phyloP scores from a whole-genome alignment of 2,113 vertebrate species.

The Opisthocomus hoazin region DNA sequence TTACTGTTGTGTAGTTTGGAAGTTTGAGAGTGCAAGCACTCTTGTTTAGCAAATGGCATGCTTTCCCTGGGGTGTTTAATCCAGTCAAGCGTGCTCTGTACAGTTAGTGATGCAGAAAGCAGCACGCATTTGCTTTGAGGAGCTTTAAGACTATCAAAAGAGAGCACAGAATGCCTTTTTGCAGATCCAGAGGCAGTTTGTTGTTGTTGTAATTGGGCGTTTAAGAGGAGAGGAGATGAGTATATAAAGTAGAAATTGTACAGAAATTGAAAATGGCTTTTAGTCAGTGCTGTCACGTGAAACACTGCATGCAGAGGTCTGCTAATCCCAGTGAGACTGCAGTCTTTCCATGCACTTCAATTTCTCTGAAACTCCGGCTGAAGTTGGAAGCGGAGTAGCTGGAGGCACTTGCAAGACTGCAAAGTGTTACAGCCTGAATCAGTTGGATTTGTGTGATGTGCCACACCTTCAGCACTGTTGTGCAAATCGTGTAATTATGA shows the following conservation, averaged over 20 bases:
- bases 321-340: background rate
- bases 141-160: background rate
- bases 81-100: background rate
- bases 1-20: background rate
- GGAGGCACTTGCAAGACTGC: background rate
- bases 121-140: background rate
- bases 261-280: background rate
- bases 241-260: background rate
- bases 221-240: background rate
- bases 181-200: background rate
- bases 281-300: background rate
- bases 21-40: background rate
- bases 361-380: background rate
- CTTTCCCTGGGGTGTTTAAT: background rate
- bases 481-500: constrained; percentile 9
- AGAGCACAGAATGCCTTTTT: background rate
- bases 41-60: background rate
- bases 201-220: background rate
- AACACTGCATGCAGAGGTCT: background rate
- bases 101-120: background rate
- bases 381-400: background rate
- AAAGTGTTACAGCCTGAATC: background rate
- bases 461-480: background rate
- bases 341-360: background rate
- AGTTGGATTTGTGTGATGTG: background rate